A percentile compares a stretch with the other conserved stretches of the same genome.
Evolutionary conservation across 1,140 invertebrate genomes (phyloP).

Genomic region (Brachionus koreanus): DNA sequence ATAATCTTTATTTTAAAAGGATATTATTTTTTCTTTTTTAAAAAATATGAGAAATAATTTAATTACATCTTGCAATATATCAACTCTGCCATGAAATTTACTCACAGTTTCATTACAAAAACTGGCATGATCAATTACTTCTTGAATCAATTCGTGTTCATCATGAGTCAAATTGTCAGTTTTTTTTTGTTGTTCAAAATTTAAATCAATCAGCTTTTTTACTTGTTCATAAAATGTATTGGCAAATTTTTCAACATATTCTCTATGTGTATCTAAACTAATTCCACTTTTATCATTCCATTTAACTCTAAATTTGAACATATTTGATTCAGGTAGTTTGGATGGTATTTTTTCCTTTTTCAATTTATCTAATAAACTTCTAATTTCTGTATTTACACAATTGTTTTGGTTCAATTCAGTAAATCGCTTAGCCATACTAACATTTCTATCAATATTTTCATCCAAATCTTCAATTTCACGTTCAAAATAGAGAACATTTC

Average conservation of each 20-base stretch:
- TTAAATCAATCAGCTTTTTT: slow-evolving; percentile 20
- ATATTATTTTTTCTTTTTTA: neutral
- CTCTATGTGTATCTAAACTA: neutral
- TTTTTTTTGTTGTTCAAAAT: neutral
- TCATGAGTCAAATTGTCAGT: neutral
- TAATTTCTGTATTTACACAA: neutral
- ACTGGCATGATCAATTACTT: slow-evolving; percentile 43
- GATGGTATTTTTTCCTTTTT: slow-evolving; percentile 44
- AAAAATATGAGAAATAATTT: too few relatives aligned
- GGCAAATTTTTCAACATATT: slow-evolving; percentile 33
- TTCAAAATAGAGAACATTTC: slow-evolving; percentile 1
- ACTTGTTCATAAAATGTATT: slow-evolving; percentile 27
- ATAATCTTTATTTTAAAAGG: neutral
- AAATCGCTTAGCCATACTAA: slow-evolving; percentile 62
- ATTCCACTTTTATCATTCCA: neutral
- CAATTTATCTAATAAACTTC: slow-evolving; percentile 31
- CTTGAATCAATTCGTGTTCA: slow-evolving; percentile 1
- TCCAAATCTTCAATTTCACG: slow-evolving; percentile 38
- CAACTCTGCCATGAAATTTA: slow-evolving; percentile 42
- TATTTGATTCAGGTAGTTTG: slow-evolving; percentile 6
- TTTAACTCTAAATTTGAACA: slow-evolving; percentile 43
- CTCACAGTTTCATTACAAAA: slow-evolving; percentile 32
- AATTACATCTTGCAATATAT: neutral
- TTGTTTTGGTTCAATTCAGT: neutral
- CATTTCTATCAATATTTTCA: neutral